Percentiles rank a stretch among this genome's conserved stretches.
Conservation (phyloP, 1,140 invertebrate species). For the Camponotus floridanus region DNA sequence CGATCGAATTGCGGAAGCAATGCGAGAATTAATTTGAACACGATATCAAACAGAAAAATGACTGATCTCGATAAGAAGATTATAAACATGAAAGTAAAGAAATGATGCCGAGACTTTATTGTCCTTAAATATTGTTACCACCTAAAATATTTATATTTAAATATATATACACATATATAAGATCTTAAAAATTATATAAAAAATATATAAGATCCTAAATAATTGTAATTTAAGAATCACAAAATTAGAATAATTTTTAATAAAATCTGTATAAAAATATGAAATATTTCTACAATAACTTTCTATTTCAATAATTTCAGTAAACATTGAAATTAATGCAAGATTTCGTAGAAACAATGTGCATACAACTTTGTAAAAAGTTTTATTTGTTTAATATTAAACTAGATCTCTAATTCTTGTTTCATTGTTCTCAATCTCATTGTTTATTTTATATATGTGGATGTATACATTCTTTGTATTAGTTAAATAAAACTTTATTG, state of each 20-base stretch:
- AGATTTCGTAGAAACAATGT: neutral
- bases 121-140: neutral
- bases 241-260: neutral
- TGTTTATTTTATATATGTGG: neutral
- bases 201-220: neutral
- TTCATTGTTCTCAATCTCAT: constrained; percentile 11
- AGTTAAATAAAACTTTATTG: neutral
- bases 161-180: too few species aligned
- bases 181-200: too few species aligned
- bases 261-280: neutral
- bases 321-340: neutral
- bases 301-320: neutral
- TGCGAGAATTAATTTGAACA: constrained; percentile 24
- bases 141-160: neutral
- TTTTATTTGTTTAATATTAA: neutral
- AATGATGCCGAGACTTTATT: neutral
- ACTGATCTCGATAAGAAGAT: neutral
- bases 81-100: neutral
- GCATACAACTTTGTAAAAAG: neutral
- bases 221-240: neutral
- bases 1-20: constrained; percentile 47
- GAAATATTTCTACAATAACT: neutral
- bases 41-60: neutral
- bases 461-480: neutral
- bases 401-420: neutral